A percentile compares a stretch with the other conserved stretches of the same genome.
Evolutionary conservation across 1,140 invertebrate genomes (phyloP).

Genomic region (Drosophila orena): DNA sequence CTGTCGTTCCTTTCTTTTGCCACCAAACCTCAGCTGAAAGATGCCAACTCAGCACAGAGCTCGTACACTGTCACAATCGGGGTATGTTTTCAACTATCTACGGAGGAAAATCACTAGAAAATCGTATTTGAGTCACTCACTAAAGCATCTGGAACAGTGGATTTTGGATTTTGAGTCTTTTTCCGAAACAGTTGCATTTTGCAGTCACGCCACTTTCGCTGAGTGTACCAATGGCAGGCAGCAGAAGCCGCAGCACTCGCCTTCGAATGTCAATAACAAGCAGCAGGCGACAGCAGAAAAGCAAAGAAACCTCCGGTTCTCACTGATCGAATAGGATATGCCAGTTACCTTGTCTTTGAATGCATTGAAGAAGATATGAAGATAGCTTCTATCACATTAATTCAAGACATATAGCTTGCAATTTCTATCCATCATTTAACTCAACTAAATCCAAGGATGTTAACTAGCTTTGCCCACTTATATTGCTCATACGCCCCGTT

Average conservation of each 20-base stretch:
- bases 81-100: neutral
- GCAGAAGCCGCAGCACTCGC: conserved; percentile 38
- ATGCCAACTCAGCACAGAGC: conserved; percentile 59
- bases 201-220: neutral
- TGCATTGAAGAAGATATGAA: no score
- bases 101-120: neutral
- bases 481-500: no score
- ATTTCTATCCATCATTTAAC: no score
- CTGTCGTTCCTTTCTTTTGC: conserved; percentile 6
- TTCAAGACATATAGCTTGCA: no score
- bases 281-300: conserved; percentile 29
- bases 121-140: no score
- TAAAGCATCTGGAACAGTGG: no score
- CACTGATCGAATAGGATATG: conserved; percentile 16
- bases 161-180: no score
- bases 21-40: conserved; percentile 35
- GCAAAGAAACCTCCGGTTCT: conserved; percentile 11
- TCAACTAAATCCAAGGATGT: no score
- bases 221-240: conserved; percentile 5
- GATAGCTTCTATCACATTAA: no score
- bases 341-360: neutral
- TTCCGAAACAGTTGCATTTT: neutral
- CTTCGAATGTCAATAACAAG: conserved; percentile 71
- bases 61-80: neutral
- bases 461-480: neutral